Evolutionary conservation across 2,113 vertebrate species (phyloP).

Genomic region (Chlorodrepanis virens): DNA sequence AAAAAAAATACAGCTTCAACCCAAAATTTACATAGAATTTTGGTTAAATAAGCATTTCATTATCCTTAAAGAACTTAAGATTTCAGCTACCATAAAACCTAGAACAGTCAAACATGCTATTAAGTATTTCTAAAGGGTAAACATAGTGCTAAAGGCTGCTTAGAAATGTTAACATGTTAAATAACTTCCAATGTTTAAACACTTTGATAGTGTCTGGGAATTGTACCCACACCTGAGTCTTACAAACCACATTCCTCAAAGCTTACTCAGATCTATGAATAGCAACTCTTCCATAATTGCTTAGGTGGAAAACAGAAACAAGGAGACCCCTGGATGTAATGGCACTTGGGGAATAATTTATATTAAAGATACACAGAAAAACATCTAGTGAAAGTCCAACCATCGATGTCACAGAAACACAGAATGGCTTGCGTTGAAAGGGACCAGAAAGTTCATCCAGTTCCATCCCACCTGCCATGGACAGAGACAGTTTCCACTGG

Average conservation of each 20-base stretch:
- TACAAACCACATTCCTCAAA: background rate
- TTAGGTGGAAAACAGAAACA: background rate
- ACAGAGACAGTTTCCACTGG: background rate
- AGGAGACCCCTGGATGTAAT: background rate
- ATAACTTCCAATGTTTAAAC: background rate
- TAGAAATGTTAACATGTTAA: background rate
- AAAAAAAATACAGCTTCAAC: background rate
- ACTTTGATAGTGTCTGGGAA: background rate
- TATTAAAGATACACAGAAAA: background rate
- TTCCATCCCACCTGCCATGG: accelerated
- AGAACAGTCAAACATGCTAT: background rate
- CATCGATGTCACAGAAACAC: background rate
- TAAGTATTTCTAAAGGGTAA: background rate
- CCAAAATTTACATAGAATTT: background rate
- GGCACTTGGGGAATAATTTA: background rate
- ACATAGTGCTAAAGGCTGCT: background rate
- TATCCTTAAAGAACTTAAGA: background rate
- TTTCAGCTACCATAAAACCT: background rate
- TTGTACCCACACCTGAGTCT: background rate
- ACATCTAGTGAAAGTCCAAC: background rate
- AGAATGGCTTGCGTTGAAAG: background rate
- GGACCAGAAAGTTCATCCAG: background rate
- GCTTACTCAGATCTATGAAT: background rate
- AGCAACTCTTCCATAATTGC: background rate
- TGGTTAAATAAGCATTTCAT: background rate